A percentile compares a stretch with the other conserved stretches of the same genome.
phyloP scores from a whole-genome alignment of 2,797 vertebrate species.

The Cygnus olor region DNA sequence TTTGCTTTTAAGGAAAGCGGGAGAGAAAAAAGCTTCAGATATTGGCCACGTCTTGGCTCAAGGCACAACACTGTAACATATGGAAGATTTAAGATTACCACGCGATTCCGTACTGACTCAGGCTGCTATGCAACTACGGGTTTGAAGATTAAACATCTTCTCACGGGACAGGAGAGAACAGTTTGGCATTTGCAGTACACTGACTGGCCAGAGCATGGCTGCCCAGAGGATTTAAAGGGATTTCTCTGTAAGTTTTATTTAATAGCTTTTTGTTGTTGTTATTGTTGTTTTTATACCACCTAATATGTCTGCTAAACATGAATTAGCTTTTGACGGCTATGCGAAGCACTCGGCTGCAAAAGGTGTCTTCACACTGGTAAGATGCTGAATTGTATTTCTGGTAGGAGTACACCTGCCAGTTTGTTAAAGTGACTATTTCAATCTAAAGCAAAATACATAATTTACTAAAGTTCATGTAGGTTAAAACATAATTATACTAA shows the following conservation, averaged over 20 bases:
- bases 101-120: constrained; percentile 95
- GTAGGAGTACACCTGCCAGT: neutral
- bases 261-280: neutral
- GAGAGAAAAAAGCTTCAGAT: constrained; percentile 95
- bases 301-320: neutral
- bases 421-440: neutral
- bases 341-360: neutral
- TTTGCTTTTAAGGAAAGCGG: constrained; percentile 87
- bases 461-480: neutral
- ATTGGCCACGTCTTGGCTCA: constrained; percentile 96
- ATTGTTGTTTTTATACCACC: neutral
- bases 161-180: constrained; percentile 94
- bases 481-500: neutral
- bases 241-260: constrained; percentile 88
- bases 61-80: constrained; percentile 96
- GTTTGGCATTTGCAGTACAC: constrained; percentile 99
- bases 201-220: constrained; percentile 98
- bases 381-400: neutral
- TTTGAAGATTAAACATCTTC: constrained; percentile 95
- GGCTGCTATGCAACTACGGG: constrained; percentile 98
- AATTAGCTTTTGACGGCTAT: neutral
- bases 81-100: constrained; percentile 97
- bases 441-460: neutral
- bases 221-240: constrained; percentile 95
- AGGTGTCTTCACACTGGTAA: neutral